phyloP scores from a whole-genome alignment of 2,113 vertebrate genomes.

The Mirounga angustirostris region DNA sequence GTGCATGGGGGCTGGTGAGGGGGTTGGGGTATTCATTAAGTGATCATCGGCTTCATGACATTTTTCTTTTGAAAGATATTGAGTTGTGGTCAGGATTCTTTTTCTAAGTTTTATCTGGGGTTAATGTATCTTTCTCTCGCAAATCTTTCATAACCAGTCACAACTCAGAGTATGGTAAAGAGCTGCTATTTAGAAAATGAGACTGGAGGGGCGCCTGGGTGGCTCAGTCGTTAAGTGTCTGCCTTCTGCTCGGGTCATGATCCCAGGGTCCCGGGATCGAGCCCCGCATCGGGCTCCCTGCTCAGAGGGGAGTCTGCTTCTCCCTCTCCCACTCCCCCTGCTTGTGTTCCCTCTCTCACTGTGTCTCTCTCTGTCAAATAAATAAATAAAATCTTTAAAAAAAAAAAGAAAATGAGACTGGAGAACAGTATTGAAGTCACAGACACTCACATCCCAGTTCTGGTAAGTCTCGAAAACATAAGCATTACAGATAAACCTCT shows the following conservation, averaged over 20 bases:
- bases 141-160: slow-evolving; percentile 22
- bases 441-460: neutral
- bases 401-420: slow-evolving; percentile 35
- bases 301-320: too few relatives aligned
- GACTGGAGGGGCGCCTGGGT: neutral
- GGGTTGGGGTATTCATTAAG: slow-evolving; percentile 33
- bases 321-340: too few relatives aligned
- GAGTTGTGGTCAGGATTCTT: neutral
- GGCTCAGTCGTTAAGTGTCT: too few relatives aligned
- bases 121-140: slow-evolving; percentile 54
- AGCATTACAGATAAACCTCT: neutral
- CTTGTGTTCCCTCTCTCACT: too few relatives aligned
- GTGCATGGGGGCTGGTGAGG: neutral
- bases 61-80: slow-evolving; percentile 51
- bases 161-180: neutral
- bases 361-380: too few relatives aligned
- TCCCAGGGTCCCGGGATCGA: too few relatives aligned
- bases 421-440: neutral
- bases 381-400: too few relatives aligned
- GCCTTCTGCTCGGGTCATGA: too few relatives aligned
- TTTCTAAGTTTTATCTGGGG: slow-evolving; percentile 55
- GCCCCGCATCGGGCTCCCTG: too few relatives aligned
- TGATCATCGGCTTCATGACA: neutral
- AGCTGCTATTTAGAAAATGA: slow-evolving; percentile 48
- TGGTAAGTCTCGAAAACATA: neutral